Base-by-base conservation (phyloP, 2,113 vertebrate genomes). In the Gadus chalcogrammus region DNA sequence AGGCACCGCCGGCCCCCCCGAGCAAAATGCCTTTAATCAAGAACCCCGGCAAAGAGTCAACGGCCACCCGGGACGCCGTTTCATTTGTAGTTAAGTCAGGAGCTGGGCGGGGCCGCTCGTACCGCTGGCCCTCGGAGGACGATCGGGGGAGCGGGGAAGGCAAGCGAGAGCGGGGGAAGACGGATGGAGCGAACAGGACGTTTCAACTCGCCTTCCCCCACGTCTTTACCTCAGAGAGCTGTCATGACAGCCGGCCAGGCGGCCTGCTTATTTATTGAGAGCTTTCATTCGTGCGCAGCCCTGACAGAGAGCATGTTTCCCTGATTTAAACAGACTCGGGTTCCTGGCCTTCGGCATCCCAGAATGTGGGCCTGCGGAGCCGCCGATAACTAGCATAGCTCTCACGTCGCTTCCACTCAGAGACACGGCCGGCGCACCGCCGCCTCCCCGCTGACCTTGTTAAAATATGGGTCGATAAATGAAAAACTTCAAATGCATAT, bases 21-120 rank as follows among this genome's bases (percentile, higher is more conserved):
- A 80, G 83, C 72, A 65, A 77, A 84, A 77, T 65, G 67, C 68
- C 74, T 88, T 87, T 87, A 86, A 89, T 90, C 86, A 88, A 85
- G 84, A 78, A 75, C 72, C 80, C 42, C 7, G 42, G 78, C 64
- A 72, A 86, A 75, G 71, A 79, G 74, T 68, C 79, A 65, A 62
- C 75, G 75, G 82, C 83, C 87, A 77, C 84, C 38, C 35, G 84
- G 81, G 83, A 88, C 79, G 69, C 71, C 31, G 79, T 87, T 82
- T 74, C 74, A 72, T 75, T 78, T 68, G 67, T 74, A 79, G 79
- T 84, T 83, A 82, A 77, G 75, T 86, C 82, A 80, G 79, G 77
- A 77, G 72, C 82, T 75, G 64, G 78, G 79, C 67, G 71, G 67
- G 73, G 35, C 71, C 31, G 3, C n/a, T 13, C 42, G 42, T 13